These are phyloP conservation scores for Anoncus sp. DNA, from an alignment of 2,888 invertebrate species.

Conservation along the genomic window DNA sequence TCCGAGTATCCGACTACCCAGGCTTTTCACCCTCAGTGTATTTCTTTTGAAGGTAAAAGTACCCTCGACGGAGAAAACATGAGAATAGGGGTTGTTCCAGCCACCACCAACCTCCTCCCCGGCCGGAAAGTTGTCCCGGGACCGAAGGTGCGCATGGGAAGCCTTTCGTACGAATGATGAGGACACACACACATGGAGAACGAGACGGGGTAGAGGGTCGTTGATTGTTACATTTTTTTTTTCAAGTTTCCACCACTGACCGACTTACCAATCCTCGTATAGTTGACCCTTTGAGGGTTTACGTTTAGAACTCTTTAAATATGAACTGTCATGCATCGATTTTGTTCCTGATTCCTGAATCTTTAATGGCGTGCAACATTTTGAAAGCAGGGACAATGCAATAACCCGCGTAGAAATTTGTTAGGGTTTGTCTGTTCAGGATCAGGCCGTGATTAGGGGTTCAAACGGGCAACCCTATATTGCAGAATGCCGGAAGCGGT, in stretches of 20 bases:
- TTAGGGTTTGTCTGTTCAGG: too few relatives aligned
- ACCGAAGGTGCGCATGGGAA: neutral
- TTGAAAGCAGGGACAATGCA: too few relatives aligned
- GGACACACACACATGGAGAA: neutral
- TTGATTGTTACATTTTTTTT: slow-evolving; percentile 18
- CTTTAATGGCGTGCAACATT: too few relatives aligned
- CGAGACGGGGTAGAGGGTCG: slow-evolving; percentile 8
- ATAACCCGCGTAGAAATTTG: too few relatives aligned
- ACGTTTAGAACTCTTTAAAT: too few relatives aligned
- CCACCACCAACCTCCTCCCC: too few relatives aligned
- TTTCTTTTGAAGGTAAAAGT: neutral
- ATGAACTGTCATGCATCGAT: too few relatives aligned
- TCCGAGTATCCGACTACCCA: neutral
- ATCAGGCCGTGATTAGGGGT: too few relatives aligned
- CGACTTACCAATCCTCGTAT: slow-evolving; percentile 6
- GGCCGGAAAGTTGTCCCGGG: neutral
- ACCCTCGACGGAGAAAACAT: neutral
- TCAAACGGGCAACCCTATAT: too few relatives aligned
- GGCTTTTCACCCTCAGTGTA: neutral
- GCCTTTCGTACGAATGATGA: neutral
- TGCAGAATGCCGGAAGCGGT: too few relatives aligned
- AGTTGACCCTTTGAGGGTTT: neutral
- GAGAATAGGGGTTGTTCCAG: neutral
- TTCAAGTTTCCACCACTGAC: neutral
- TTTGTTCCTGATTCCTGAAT: too few relatives aligned